Conservation (phyloP, 2,113 vertebrate genomes). For the Nicator chloris region DNA sequence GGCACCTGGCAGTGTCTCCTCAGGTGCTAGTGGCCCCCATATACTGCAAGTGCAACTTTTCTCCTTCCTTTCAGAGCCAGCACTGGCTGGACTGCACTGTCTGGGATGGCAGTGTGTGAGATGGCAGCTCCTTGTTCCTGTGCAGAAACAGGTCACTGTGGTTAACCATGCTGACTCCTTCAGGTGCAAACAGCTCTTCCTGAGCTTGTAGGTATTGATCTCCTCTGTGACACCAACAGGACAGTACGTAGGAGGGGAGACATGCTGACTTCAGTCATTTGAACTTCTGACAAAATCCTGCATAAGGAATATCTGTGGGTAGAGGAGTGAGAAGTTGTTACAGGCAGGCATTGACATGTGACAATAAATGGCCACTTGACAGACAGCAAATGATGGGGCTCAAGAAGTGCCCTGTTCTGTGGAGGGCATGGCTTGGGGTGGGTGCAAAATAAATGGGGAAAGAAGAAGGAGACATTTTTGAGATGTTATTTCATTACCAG, state of each 20-base stretch:
- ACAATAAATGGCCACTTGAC: neutral
- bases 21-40: neutral
- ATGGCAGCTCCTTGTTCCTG: neutral
- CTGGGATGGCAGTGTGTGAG: neutral
- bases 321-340: neutral
- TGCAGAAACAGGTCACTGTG: conserved; percentile 28
- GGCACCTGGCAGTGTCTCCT: neutral
- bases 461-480: neutral
- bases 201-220: neutral
- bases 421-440: neutral
- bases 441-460: neutral
- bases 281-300: neutral
- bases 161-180: conserved; percentile 30
- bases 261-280: neutral
- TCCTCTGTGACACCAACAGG: neutral
- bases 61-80: neutral
- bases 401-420: neutral
- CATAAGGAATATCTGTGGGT: neutral
- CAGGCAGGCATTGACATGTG: neutral
- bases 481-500: neutral
- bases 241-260: neutral
- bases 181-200: neutral
- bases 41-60: neutral
- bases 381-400: neutral
- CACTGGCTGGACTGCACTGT: neutral